Conservation (phyloP, 1,140 invertebrate species). For the Mycetomoellerius zeteki region DNA sequence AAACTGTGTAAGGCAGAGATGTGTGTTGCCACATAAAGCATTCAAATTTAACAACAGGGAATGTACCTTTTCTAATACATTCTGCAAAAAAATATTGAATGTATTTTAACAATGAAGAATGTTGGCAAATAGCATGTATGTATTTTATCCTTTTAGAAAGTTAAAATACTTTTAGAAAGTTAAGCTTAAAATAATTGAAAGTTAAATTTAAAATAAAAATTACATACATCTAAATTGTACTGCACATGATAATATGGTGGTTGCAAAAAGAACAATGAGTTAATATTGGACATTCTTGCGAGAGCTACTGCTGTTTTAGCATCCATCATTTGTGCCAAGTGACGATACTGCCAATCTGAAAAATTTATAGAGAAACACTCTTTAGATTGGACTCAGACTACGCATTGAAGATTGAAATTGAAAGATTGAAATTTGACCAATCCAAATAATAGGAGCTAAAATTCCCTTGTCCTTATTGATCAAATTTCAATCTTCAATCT, state of each 20-base stretch:
- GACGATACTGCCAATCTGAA: constrained; percentile 89
- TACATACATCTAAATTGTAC: constrained; percentile 85
- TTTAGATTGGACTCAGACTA: background rate
- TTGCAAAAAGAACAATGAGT: constrained; percentile 89
- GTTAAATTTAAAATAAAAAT: background rate
- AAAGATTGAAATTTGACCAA: too few relatives aligned
- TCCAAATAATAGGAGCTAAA: too few relatives aligned
- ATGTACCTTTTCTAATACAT: constrained; percentile 87
- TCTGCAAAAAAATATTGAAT: constrained; percentile 74
- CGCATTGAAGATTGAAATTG: too few relatives aligned
- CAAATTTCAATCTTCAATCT: too few relatives aligned
- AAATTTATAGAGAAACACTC: constrained; percentile 22
- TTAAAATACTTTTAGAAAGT: background rate
- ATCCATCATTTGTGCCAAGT: constrained; percentile 90
- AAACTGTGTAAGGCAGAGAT: constrained; percentile 90
- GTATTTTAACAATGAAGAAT: constrained; percentile 25
- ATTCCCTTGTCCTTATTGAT: too few relatives aligned
- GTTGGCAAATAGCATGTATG: background rate
- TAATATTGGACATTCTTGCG: constrained; percentile 87
- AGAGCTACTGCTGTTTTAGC: constrained; percentile 89
- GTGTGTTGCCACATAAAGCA: constrained; percentile 85
- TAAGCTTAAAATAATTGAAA: background rate
- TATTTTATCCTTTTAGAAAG: background rate
- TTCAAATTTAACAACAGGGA: constrained; percentile 88
- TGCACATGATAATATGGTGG: constrained; percentile 88